These are phyloP conservation scores for Drosophila simulans DNA, from an alignment of 1,140 invertebrate species.

Conservation along the genomic window DNA sequence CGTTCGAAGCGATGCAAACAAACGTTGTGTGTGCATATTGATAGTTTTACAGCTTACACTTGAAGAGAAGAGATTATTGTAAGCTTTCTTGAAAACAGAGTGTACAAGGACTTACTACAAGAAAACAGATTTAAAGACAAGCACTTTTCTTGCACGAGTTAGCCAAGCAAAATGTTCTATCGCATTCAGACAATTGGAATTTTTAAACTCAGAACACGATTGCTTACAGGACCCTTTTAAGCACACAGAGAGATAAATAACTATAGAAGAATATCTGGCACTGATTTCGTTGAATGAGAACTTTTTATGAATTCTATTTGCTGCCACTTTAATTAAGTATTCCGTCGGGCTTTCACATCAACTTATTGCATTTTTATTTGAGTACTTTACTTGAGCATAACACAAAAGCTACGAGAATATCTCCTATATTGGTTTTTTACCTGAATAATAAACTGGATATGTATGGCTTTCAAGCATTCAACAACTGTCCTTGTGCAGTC, in stretches of 20 bases:
- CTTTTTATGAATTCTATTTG: too few relatives aligned
- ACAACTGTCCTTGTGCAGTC: background rate
- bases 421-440: background rate
- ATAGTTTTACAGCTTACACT: conserved; percentile 13
- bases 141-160: background rate
- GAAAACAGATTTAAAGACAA: background rate
- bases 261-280: too few relatives aligned
- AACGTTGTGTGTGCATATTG: conserved; percentile 8
- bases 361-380: too few relatives aligned
- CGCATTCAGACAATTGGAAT: conserved; percentile 13
- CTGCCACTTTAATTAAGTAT: too few relatives aligned
- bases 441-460: conserved; percentile 16
- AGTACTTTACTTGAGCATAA: too few relatives aligned
- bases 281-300: too few relatives aligned
- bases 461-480: conserved; percentile 11
- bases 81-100: conserved; percentile 2
- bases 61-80: conserved; percentile 18
- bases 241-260: too few relatives aligned
- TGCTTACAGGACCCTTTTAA: background rate
- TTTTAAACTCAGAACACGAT: background rate
- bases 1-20: conserved; percentile 1
- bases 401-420: conserved; percentile 6
- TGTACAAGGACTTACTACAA: background rate
- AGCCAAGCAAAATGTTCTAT: background rate
- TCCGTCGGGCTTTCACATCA: too few relatives aligned